These are phyloP conservation scores for Halichondria panicea DNA, from an alignment of 37 sponge, comb jelly and placozoan genomes.

Conservation along the genomic window DNA sequence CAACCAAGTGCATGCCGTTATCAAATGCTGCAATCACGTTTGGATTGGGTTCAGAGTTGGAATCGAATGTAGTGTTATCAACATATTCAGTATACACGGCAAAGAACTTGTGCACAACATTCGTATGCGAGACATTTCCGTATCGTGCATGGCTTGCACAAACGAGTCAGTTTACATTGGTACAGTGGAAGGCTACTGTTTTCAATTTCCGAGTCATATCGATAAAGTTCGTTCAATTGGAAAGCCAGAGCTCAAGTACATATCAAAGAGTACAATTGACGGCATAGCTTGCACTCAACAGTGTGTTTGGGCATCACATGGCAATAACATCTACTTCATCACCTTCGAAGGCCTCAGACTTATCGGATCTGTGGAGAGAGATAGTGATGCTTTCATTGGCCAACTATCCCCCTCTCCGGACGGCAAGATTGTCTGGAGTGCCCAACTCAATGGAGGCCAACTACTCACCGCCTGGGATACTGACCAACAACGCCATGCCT, in stretches of 20 bases:
- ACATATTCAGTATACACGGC: constrained; percentile 53
- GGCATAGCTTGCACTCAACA: constrained; percentile 48
- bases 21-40: constrained; percentile 65
- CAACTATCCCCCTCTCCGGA: constrained; percentile 38
- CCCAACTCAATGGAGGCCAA: constrained; percentile 52
- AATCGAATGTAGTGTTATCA: constrained; percentile 65
- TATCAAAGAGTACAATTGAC: constrained; percentile 60
- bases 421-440: constrained; percentile 72
- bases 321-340: constrained; percentile 63
- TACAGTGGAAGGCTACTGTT: constrained; percentile 76
- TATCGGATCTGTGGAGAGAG: constrained; percentile 35
- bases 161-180: constrained; percentile 52
- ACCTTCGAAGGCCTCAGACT: constrained; percentile 48
- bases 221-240: constrained; percentile 27
- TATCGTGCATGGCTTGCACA: constrained; percentile 61
- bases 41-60: constrained; percentile 79
- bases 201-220: constrained; percentile 39
- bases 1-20: constrained; percentile 68
- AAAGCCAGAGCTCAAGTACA: constrained; percentile 43
- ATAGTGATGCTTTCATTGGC: constrained; percentile 50
- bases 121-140: constrained; percentile 69
- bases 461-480: constrained; percentile 75
- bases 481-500: constrained; percentile 29
- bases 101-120: constrained; percentile 67
- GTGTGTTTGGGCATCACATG: constrained; percentile 68